Evolutionary conservation across 2,113 vertebrate species (phyloP), one percentile per base, ranked within the genome.

Genomic region (Pelobates fuscus): DNA sequence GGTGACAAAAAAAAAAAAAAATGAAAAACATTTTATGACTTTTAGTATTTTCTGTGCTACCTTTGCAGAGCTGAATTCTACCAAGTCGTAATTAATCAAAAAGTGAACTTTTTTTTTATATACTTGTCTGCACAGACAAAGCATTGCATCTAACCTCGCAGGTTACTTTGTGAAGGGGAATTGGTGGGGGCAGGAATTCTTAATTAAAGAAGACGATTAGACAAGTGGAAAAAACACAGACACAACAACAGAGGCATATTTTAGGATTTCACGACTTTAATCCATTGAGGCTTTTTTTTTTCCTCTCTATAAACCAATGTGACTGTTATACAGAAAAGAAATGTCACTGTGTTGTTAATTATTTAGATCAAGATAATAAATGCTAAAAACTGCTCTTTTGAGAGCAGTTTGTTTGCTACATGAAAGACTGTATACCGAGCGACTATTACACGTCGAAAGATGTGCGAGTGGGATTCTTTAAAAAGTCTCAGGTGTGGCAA

Each of bases 21-120:
- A 32, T 32, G 10, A 32, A 32, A 32, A 32, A n/a, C 5, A 37
- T 37, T 10, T 1, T 1, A 14, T 49, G 10, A 14, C 15, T 49
- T 18, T 37, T 41, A 30, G 77, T 26, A 70, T 82, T 27, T 75
- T 65, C 79, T 61, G 24, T 55, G 11, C 79, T 79, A 81, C 71
- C 64, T 74, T 74, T 84, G 83, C 84, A 86, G 83, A 86, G 83
- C 87, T 84, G 82, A 90, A 89, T 88, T 88, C 87, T 85, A 87
- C 86, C 87, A 90, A 88, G 82, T 86, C 81, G 84, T 89, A 86
- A 90, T 91, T 86, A 90, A 88, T 91, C 88, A 89, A 88, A 89
- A 90, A 93, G 87, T 85, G 91, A 89, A 91, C 83, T 87, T 85
- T 89, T 86, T 89, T 92, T 88, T 88, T 85, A 86, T 89, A 87